Evolutionary conservation across 2,113 vertebrate genomes (phyloP), one percentile per base, ranked within the genome.

Genomic region (Tetraodon nigroviridis): DNA sequence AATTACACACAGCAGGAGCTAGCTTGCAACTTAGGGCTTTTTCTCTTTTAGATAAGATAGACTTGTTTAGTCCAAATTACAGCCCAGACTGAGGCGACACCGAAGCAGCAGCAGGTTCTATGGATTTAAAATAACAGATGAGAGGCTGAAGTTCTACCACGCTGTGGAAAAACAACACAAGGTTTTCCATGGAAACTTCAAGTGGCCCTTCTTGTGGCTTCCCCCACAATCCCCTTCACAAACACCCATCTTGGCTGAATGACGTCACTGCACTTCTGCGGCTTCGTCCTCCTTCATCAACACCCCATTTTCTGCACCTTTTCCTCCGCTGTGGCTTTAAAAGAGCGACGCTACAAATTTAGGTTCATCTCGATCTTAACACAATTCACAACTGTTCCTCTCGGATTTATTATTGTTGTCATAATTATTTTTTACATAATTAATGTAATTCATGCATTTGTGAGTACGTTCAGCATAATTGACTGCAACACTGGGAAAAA

Each of bases 291-390:
- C 57, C 45, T 71, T 77, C 73, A 21, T 14, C 76, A 68, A 68
- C 58, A 51, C 57, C 69, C 66, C 59, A 61, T 49, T 17, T 5
- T 18, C 17, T 44, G 6, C 18, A 22, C 59, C 32, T 7, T 70
- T 61, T 62, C 54, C 60, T 82, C 75, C 80, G 49, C 73, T 82
- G 78, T 70, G 81, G 66, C 69, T 75, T 62, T 51, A 60, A 70
- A 55, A 69, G 3, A 71, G 76, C 78, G 49, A 78, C 61, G 62
- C 69, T 76, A 70, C 69, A 46, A 61, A 48, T 27, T 27, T 6
- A 6, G 24, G 24, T 27, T 27, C 24, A 27, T 27, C 24, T 27
- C 5, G 24, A 6, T 27, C 7, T 27, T 27, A 27, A 27, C 4
- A 5, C 24, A 6, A 27, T 27, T 6, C 24, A 27, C 24, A 27